phyloP scores from a whole-genome alignment of 2,797 vertebrate genomes.

The Labroides dimidiatus region DNA sequence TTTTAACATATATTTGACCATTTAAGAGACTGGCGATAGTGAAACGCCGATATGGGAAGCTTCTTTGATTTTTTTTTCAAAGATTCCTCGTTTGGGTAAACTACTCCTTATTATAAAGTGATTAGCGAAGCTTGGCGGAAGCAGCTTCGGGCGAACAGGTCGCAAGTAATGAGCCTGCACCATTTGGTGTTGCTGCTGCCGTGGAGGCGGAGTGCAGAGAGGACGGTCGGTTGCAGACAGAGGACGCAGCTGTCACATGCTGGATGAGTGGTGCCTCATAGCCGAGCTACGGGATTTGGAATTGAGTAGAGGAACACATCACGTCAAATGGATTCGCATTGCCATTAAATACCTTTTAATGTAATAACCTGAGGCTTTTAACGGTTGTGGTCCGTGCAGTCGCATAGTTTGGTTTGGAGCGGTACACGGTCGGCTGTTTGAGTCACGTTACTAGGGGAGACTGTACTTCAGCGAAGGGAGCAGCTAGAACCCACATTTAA shows the following conservation, averaged over 20 bases:
- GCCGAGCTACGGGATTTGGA: constrained; percentile 12
- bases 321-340: not conserved
- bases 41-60: too few relatives aligned
- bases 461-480: constrained; percentile 25
- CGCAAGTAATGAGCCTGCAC: too few relatives aligned
- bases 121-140: too few relatives aligned
- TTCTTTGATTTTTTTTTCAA: too few relatives aligned
- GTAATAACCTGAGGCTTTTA: not conserved
- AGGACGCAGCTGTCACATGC: constrained; percentile 76
- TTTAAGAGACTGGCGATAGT: too few relatives aligned
- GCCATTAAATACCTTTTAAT: not conserved
- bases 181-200: constrained; percentile 52
- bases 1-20: too few relatives aligned
- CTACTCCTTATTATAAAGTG: too few relatives aligned
- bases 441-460: constrained; percentile 44
- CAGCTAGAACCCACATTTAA: constrained; percentile 2
- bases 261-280: constrained; percentile 23
- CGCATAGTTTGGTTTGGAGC: constrained; percentile 12
- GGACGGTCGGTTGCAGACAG: constrained; percentile 56
- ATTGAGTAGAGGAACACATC: not conserved
- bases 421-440: constrained; percentile 29
- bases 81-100: too few relatives aligned
- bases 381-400: constrained; percentile 32
- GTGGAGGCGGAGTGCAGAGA: constrained; percentile 51
- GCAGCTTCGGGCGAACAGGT: not conserved